phyloP scores from a whole-genome alignment of 2,113 vertebrate genomes.

The chimpanzee (Pan troglodytes) region DNA sequence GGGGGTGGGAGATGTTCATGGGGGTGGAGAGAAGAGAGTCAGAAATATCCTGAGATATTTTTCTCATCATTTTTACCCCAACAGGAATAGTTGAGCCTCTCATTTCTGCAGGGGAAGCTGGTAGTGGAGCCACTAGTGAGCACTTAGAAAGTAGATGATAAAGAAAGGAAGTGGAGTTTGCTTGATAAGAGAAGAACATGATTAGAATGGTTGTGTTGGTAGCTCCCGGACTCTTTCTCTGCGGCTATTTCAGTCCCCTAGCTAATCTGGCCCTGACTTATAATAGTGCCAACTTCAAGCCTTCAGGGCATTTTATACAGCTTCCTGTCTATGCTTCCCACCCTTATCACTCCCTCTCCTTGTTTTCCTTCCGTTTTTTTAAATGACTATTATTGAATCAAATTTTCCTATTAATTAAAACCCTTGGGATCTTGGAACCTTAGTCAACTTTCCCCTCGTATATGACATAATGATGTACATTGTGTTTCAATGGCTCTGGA shows the following conservation, averaged over 20 bases:
- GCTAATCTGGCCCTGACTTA: background rate
- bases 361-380: slow-evolving; percentile 40
- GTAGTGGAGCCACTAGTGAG: background rate
- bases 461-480: background rate
- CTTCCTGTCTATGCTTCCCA: background rate
- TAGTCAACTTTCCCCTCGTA: background rate
- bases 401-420: slow-evolving; percentile 60
- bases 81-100: background rate
- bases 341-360: background rate
- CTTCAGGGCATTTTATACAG: background rate
- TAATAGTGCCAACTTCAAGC: background rate
- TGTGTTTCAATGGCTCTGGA: background rate
- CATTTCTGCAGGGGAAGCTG: background rate
- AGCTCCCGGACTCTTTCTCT: background rate
- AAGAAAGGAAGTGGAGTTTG: background rate
- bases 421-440: slow-evolving; percentile 12
- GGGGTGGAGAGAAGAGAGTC: background rate
- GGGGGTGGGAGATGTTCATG: background rate
- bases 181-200: background rate
- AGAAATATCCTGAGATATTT: background rate
- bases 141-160: background rate
- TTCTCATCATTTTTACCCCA: background rate
- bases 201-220: background rate
- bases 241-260: background rate
- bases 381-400: slow-evolving; percentile 12